Evolutionary conservation across 2,797 vertebrate genomes (phyloP).

Genomic region (Malurus leucopterus): DNA sequence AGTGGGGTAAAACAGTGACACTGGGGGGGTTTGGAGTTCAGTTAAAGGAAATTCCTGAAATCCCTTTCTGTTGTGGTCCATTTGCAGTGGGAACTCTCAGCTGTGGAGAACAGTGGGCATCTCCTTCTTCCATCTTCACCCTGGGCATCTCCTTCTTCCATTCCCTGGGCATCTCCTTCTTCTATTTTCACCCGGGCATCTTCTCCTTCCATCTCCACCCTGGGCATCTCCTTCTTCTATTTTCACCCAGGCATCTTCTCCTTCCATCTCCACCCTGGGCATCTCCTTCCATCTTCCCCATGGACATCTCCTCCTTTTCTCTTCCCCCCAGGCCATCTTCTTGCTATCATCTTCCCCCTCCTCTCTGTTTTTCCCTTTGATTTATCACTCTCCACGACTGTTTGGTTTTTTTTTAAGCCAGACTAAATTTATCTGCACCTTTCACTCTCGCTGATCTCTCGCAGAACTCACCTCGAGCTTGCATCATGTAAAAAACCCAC

Average conservation of each 20-base stretch:
- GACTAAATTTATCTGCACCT: not conserved
- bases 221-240: too few relatives aligned
- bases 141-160: not conserved
- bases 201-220: too few relatives aligned
- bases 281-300: too few relatives aligned
- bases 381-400: not conserved
- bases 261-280: too few relatives aligned
- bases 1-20: rapidly evolving
- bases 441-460: not conserved
- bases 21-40: not conserved
- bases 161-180: too few relatives aligned
- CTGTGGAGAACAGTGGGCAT: rapidly evolving
- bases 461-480: not conserved
- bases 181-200: too few relatives aligned
- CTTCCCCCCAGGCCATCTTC: not conserved
- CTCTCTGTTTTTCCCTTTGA: not conserved
- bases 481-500: not conserved
- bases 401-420: not conserved
- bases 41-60: rapidly evolving
- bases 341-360: not conserved
- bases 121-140: not conserved
- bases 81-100: not conserved
- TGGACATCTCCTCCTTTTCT: too few relatives aligned
- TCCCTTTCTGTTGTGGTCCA: not conserved
- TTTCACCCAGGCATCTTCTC: too few relatives aligned